Evolutionary conservation across 2,888 invertebrate genomes (phyloP), one percentile per base, ranked within the genome.

Genomic region (Griposia aprilina): DNA sequence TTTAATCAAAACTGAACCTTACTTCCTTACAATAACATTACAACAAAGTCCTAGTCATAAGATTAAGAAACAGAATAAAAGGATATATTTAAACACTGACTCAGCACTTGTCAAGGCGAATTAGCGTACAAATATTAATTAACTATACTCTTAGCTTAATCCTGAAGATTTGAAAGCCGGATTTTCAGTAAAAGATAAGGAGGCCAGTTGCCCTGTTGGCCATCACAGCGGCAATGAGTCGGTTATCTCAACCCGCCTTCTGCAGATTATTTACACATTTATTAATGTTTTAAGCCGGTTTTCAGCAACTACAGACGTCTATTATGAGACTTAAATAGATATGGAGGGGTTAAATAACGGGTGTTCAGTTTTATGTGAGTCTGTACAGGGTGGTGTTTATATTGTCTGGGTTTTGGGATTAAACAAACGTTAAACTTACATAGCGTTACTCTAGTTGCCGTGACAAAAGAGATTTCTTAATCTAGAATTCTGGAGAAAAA

Each of bases 201-300:
- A 48, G 86, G 74, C 59, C 77, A 79, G 82, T 76, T 65, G 83
- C 81, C 84, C 78, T 80, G 83, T 66, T 55, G 81, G 81, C 87
- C 88, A 90, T 90, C 90, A 90, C 88, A 87, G 70, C 76, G 76
- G 86, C 91, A 80, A 88, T 91, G 87, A 89, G 89, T 88, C 88
- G 74, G 87, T 90, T 92, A 92, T 91, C 91, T 84, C 86, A 74
- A 55, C 72, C 76, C 81, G 82, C 84, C 89, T 80, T 90, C 66
- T 88, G 83, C 78, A 86, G 83, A 89, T 89, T 88, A 87, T 84
- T 87, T 87, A 85, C 81, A 79, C 88, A 86, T 87, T 89, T 83
- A 83, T 89, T 86, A 48, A 83, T 76, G 76, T 83, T 83, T 85
- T 84, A 85, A 87, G 76, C 75, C 74, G 75, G 78, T 81, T 82